Conservation (phyloP, 2,113 vertebrate genomes). For the Eudyptes chrysolophus region DNA sequence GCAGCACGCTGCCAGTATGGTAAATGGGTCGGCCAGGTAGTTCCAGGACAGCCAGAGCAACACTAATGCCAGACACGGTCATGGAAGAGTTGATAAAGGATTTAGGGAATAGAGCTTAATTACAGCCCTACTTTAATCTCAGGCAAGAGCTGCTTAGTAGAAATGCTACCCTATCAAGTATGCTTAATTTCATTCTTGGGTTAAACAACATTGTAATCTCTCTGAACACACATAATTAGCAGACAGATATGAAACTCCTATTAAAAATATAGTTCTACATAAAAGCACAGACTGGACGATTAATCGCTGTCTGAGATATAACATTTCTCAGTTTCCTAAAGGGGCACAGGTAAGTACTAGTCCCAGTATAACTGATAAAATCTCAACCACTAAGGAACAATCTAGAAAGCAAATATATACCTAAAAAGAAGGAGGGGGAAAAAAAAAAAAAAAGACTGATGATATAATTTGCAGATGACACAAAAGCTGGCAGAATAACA, state of each 20-base stretch:
- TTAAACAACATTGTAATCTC: background rate
- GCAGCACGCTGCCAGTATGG: rapidly evolving
- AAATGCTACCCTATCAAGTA: background rate
- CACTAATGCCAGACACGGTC: background rate
- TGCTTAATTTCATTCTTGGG: background rate
- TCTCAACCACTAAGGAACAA: background rate
- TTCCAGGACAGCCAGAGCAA: background rate
- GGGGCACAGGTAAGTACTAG: background rate
- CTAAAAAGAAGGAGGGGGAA: background rate
- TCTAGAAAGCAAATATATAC: background rate
- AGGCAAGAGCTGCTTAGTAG: background rate
- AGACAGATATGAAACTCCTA: background rate
- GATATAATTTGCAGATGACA: background rate
- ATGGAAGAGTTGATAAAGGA: background rate
- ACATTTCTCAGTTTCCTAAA: background rate
- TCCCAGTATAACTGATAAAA: background rate
- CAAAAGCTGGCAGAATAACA: background rate
- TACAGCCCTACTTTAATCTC: background rate
- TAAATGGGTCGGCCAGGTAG: background rate
- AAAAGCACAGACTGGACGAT: background rate
- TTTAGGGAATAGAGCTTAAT: background rate
- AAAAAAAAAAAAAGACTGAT: no score
- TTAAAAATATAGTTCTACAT: background rate
- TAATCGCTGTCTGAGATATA: background rate
- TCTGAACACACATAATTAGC: background rate